Evolutionary conservation across 2,888 invertebrate genomes (phyloP), one percentile per base, ranked within the genome.

Genomic region (Kuschelorhynchus macadamiae): DNA sequence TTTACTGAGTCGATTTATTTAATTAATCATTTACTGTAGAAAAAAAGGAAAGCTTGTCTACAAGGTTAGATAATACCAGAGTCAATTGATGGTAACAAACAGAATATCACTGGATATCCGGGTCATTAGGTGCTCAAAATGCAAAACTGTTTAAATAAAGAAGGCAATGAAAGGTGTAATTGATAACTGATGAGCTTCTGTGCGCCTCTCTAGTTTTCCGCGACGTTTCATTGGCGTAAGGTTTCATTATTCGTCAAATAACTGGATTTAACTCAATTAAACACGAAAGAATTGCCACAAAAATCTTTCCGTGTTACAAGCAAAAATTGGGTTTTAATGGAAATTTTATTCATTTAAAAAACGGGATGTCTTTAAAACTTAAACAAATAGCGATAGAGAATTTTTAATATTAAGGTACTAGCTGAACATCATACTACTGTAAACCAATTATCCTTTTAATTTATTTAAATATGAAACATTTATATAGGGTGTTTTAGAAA

Each of bases 111-210:
- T 65, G 55, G 41, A 64, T 57, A 36, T 56, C 66, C 77, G 75
- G 80, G 78, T 81, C 82, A 82, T 82, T 82, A 80, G 78, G 76
- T 81, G 77, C 79, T 80, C 76, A 79, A 81, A 81, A 82, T 81
- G 79, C 79, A 77, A 73, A 74, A 76, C 74, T 77, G 79, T 79
- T 71, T 79, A 81, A 81, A 82, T 81, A 81, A 82, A 81, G 80
- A 81, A 81, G 78, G 78, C 80, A 81, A 81, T 81, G 81, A 81
- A 81, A 80, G 80, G 81, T 81, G 80, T 81, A 82, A 82, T 82
- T 81, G 81, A 81, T 82, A 81, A 81, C 80, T 80, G 80, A 82
- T 81, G 81, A 81, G 59, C 77, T 75, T 76, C 75, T 71, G 71
- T 61, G 61, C 66, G 60, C 62, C 42, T 59, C 63, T 55, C 62